Base-by-base conservation (phyloP, 35 echinoderm and acorn worm genomes). In the Amphiura filiformis region DNA sequence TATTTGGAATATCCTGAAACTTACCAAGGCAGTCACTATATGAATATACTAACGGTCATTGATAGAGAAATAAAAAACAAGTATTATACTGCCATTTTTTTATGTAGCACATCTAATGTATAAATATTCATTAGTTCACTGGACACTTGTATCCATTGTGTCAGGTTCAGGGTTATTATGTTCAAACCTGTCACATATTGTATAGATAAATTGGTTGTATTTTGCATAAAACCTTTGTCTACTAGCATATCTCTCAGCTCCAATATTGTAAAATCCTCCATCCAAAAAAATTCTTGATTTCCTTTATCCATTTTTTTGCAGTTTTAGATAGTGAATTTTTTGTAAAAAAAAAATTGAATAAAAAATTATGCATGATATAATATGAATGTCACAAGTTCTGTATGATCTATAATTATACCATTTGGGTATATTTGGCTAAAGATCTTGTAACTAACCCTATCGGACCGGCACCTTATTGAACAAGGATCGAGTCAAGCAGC, bases 351-450 rank as follows among this genome's bases (percentile, higher is more conserved):
- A n/a, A 70, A 26, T 70, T 47, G 41, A 52, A 7, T 20, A 52
- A 70, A 70, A 70, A 70, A 26, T 70, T 70, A 70, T 70, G 61
- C 61, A 70, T 70, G 61, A 70, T 70, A 70, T 70, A 11, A 52
- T 30, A 26, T 23, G 26, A n/a, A 70, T 70, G 61, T 70, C 61
- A 70, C 28, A n/a, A 26, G 28, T 52, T 18, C 7, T 70, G 28
- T 70, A n/a, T 23, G 15, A 70, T 70, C 61, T 30, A 70, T 26
- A 70, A 13, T 4, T 4, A 70, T 15, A 23, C 26, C 3, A 3
- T 1, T 70, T 15, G 26, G 26, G 2, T 70, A 26, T 4, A 23
- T 70, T 70, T 70, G 61, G 28, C 61, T 23, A 18, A 70, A 23
- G 26, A 26, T 23, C 26, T 13, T 18, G 44, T 52, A 20, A 70